Conservation (phyloP, 2,888 invertebrate genomes). For the Boloria euphrosyne region DNA sequence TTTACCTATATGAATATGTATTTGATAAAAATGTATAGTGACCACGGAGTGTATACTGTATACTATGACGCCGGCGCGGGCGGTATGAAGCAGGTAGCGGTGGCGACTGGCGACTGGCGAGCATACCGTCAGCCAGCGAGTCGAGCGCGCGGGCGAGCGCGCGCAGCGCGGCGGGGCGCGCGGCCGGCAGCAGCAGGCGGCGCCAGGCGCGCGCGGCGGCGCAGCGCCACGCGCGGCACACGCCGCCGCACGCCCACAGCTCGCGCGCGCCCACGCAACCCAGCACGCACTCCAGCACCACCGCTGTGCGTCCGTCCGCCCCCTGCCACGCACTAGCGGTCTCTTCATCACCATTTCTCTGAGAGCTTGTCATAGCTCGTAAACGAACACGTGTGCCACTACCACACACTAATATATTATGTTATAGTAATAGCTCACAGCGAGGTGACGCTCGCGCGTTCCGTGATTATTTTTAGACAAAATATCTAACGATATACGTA, state of each 20-base stretch:
- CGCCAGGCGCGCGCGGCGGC: constrained; percentile 59
- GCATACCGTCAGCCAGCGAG: constrained; percentile 21
- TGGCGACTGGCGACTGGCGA: too few species aligned
- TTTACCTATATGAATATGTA: too few species aligned
- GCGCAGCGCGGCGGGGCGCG: constrained; percentile 33
- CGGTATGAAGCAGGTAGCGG: too few species aligned
- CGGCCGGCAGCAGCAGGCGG: constrained; percentile 46
- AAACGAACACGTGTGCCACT: neutral
- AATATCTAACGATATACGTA: neutral
- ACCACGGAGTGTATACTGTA: too few species aligned
- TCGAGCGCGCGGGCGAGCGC: constrained; percentile 33
- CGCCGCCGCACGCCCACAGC: constrained; percentile 53
- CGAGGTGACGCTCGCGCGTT: neutral
- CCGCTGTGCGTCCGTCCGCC: constrained; percentile 25
- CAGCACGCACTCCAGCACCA: constrained; percentile 52
- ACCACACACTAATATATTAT: neutral
- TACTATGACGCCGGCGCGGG: too few species aligned
- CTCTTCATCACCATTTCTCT: neutral
- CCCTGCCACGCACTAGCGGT: constrained; percentile 28
- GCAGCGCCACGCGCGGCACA: constrained; percentile 60
- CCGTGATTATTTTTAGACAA: constrained; percentile 7
- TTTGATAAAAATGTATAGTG: too few species aligned
- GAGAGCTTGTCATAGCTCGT: constrained; percentile 34
- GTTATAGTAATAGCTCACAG: neutral
- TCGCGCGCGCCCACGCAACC: constrained; percentile 47